These are phyloP conservation scores for Turnix velox DNA, from an alignment of 2,113 vertebrate genomes.

Conservation along the genomic window DNA sequence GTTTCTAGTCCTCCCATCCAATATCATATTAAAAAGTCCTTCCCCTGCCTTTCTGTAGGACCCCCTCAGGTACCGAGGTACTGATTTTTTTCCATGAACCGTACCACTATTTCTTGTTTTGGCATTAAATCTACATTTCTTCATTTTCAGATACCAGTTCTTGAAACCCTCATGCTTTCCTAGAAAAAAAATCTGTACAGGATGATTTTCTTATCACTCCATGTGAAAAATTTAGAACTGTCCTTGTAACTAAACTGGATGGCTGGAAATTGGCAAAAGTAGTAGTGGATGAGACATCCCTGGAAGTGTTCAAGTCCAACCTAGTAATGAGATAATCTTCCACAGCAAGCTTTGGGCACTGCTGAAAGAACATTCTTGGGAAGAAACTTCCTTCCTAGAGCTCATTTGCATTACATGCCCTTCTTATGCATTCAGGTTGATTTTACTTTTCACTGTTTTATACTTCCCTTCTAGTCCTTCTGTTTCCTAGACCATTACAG, in stretches of 20 bases:
- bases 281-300: too few relatives aligned
- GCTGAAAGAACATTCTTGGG: neutral
- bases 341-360: accelerated
- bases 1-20: too few relatives aligned
- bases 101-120: neutral
- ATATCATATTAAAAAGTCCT: too few relatives aligned
- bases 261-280: neutral
- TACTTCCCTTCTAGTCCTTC: neutral
- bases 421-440: neutral
- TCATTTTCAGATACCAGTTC: neutral
- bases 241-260: neutral
- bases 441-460: neutral
- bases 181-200: neutral
- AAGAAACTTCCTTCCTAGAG: neutral
- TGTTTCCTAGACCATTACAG: accelerated
- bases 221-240: neutral
- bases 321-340: neutral
- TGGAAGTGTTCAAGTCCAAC: too few relatives aligned
- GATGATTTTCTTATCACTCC: neutral
- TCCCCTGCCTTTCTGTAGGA: too few relatives aligned
- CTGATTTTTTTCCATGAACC: neutral
- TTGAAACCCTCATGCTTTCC: neutral
- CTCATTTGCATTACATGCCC: neutral
- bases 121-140: neutral
- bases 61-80: too few relatives aligned